Conservation (phyloP, 2,888 invertebrate species). For the Anticlea derivata region DNA sequence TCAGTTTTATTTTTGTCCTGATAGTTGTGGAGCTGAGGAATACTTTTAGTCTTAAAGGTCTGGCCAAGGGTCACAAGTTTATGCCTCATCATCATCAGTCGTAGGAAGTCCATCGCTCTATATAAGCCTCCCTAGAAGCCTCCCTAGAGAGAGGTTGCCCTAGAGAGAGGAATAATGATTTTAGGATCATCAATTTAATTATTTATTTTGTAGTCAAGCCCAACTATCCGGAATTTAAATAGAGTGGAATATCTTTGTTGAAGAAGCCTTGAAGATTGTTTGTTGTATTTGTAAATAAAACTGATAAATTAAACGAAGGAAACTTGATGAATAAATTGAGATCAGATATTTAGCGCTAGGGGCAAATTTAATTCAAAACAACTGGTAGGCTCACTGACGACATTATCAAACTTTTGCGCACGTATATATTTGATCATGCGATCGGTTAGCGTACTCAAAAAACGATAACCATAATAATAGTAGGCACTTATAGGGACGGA, state of each 20-base stretch:
- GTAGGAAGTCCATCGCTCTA: too few relatives aligned
- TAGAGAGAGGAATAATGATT: too few relatives aligned
- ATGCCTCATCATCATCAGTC: too few relatives aligned
- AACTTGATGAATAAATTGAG: constrained; percentile 19
- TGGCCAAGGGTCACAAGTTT: too few relatives aligned
- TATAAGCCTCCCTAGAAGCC: too few relatives aligned
- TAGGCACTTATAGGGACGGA: too few relatives aligned
- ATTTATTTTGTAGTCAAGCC: constrained; percentile 35
- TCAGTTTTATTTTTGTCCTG: constrained; percentile 15
- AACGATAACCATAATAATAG: too few relatives aligned
- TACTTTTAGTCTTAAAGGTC: constrained; percentile 3
- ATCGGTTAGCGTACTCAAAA: too few relatives aligned
- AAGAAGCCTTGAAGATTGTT: constrained; percentile 47
- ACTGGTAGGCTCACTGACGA: neutral
- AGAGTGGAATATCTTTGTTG: constrained; percentile 40
- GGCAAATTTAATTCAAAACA: neutral
- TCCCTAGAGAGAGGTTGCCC: too few relatives aligned
- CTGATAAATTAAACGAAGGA: constrained; percentile 19
- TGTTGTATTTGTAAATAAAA: constrained; percentile 39
- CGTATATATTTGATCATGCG: too few relatives aligned
- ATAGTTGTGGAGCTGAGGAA: constrained; percentile 2
- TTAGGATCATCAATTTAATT: too few relatives aligned
- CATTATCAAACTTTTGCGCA: too few relatives aligned
- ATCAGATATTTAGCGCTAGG: neutral
- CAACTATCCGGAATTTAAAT: constrained; percentile 43